Base-by-base conservation (phyloP, 1,140 invertebrate species). In the Bursaphelenchus mucronatus region DNA sequence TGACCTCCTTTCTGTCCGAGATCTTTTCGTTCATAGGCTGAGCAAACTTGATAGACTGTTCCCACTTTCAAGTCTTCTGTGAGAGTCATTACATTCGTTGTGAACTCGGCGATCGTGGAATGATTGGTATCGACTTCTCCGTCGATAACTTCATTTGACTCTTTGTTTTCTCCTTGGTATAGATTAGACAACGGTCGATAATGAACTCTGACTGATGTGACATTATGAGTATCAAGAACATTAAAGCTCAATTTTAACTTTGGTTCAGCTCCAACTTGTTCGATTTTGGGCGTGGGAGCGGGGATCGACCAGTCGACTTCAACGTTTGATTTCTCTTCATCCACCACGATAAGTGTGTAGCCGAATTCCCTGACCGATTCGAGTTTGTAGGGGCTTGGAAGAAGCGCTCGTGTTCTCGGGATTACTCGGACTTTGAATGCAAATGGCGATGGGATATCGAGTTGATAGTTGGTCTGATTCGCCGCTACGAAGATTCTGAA, bases 21-120 rank as follows among this genome's bases (percentile, higher is more conserved):
- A 30, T 30, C 30, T 45, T 39, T 39, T n/a, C 57, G 57, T 44
- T 59, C 57, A 50, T 40, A 59, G 9, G 57, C 57, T 11, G 57
- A 39, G 57, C 57, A 59, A 17, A 59, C 57, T 59, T 59, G 57
- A 9, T 59, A 59, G 40, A 44, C 57, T n/a, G 11, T 54, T 54
- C 41, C 57, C 57, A 43, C 13, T 9, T 59, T 43, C 19, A 59
- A 43, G 19, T 39, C 19, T 4, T 59, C 40, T 11, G n/a, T 59
- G 13, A 59, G 40, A 45, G 11, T 11, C 11, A 59, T 59, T 3
- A 59, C 57, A 50, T 59, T 44, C 0, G 19, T 15, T 15, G 13
- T n/a, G n/a, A 59, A 17, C 41, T 59, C 44, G 13, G 11, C 19
- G 11, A 17, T 1, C 19, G 15, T 39, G 57, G 30, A 30, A 30